Conservation (phyloP, 2,113 vertebrate genomes). For the Charadrius vociferus region DNA sequence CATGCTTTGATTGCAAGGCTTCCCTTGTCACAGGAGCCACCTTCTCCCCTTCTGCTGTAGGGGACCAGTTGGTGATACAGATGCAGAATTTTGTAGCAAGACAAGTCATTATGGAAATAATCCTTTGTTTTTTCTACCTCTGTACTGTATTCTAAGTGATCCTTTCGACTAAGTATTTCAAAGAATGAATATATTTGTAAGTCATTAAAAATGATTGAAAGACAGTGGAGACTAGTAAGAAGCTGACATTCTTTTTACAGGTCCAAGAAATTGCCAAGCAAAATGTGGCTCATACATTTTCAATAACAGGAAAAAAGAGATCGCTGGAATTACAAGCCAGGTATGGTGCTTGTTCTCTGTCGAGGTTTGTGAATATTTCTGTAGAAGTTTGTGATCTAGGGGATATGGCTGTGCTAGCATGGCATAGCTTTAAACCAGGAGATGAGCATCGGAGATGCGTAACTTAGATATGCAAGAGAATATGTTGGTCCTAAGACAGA, state of each 20-base stretch:
- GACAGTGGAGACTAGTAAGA: not conserved
- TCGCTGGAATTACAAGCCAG: constrained; percentile 93
- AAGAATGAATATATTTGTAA: not conserved
- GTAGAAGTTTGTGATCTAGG: not conserved
- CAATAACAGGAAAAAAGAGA: constrained; percentile 88
- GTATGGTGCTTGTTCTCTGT: constrained; percentile 63
- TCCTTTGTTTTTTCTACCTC: not conserved
- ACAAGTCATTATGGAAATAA: not conserved
- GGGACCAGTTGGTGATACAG: not conserved
- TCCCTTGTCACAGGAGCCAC: not conserved
- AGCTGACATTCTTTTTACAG: constrained; percentile 65
- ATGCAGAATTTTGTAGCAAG: not conserved
- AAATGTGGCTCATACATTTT: constrained; percentile 85
- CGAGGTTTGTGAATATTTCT: not conserved
- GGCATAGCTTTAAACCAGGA: not conserved
- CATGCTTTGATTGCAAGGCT: not conserved
- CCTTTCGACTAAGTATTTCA: not conserved
- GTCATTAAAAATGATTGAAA: not conserved
- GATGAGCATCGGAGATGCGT: not conserved
- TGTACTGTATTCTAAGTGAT: not conserved
- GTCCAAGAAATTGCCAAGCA: constrained; percentile 90
- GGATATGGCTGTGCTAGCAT: not conserved
- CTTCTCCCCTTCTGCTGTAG: not conserved
- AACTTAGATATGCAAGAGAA: not conserved
- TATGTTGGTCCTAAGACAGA: not conserved